These are phyloP conservation scores for Megalurothrips usitatus DNA, from an alignment of 2,888 invertebrate genomes.

Conservation along the genomic window DNA sequence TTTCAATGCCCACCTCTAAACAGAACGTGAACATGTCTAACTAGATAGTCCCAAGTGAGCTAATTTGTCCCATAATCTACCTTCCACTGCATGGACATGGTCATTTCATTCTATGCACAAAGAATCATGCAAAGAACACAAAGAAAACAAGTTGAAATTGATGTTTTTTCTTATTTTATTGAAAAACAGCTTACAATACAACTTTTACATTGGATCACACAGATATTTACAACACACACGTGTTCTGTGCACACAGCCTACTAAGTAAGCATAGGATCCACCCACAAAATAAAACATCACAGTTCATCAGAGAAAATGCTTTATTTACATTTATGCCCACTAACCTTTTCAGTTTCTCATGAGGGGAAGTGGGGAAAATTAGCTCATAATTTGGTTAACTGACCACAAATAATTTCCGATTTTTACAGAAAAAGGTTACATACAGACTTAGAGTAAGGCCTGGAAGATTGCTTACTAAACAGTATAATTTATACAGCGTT, in stretches of 20 bases:
- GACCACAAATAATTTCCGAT: conserved; percentile 1
- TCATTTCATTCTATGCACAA: not conserved
- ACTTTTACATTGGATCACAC: conserved; percentile 26
- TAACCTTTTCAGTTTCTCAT: conserved; percentile 23
- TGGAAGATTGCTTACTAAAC: conserved; percentile 22
- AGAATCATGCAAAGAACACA: not conserved
- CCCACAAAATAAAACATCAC: conserved; percentile 23
- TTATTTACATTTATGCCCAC: conserved; percentile 23
- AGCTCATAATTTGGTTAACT: conserved; percentile 26
- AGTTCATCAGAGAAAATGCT: conserved; percentile 23
- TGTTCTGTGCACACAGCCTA: conserved; percentile 18
- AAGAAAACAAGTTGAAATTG: not conserved
- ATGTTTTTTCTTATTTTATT: not conserved
- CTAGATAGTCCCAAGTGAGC: not conserved
- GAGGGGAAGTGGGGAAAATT: conserved; percentile 16
- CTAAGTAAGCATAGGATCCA: conserved; percentile 18
- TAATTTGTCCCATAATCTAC: not conserved
- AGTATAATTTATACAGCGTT: conserved; percentile 11
- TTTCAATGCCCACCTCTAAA: not conserved
- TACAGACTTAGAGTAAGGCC: conserved; percentile 19
- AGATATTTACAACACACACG: conserved; percentile 24
- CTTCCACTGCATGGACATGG: not conserved
- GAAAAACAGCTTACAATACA: conserved; percentile 25
- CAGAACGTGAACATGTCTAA: not conserved
- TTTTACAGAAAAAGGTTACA: conserved; percentile 20